Percentiles rank a stretch among this genome's conserved stretches.
Evolutionary conservation across 2,113 vertebrate species (phyloP).

Genomic region (Phaethon lepturus): DNA sequence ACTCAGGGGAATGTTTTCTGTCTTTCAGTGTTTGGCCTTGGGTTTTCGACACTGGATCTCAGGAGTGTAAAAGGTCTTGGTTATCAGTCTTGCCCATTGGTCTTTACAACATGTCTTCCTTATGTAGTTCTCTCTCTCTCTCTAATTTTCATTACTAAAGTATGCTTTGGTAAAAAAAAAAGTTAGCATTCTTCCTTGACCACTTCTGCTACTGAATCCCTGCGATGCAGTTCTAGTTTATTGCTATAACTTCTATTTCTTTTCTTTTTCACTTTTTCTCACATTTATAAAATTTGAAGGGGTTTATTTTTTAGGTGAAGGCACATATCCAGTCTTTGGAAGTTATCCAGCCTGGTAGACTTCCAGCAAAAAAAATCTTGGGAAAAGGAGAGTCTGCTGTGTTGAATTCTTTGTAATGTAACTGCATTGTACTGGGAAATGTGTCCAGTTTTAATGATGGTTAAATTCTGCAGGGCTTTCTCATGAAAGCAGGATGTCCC

Average conservation of each 20-base stretch:
- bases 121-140: neutral
- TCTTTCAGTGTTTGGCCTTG: neutral
- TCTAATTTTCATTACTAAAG: neutral
- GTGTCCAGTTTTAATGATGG: neutral
- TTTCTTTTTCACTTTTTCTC: neutral
- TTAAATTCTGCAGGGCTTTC: neutral
- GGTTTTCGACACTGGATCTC: neutral
- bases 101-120: no score
- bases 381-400: neutral
- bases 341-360: neutral
- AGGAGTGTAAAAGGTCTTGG: neutral
- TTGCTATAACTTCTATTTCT: neutral
- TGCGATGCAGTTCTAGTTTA: neutral
- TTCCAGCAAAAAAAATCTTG: neutral
- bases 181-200: neutral
- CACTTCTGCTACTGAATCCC: neutral
- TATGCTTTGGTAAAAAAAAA: neutral
- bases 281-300: neutral
- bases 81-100: fast-evolving
- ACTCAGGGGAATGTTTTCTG: neutral
- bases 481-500: neutral
- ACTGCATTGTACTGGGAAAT: neutral
- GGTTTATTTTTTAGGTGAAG: neutral
- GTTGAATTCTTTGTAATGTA: neutral
- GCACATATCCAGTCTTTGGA: neutral